A percentile compares a stretch with the other conserved stretches of the same genome.
These are phyloP conservation scores for Gonioctena quinquepunctata DNA, from an alignment of 1,140 invertebrate genomes.

Conservation along the genomic window DNA sequence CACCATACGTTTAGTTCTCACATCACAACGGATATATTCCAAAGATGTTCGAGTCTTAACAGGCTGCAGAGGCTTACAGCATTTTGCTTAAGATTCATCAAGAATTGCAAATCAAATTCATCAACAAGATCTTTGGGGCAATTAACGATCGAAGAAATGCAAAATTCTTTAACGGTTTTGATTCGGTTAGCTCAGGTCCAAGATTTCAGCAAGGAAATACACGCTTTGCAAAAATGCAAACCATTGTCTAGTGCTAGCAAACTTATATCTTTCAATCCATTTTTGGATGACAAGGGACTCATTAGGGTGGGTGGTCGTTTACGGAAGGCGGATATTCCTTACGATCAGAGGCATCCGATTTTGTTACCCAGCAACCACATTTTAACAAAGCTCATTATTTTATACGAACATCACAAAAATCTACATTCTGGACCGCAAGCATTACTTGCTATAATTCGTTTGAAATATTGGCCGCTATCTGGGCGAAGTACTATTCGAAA, in stretches of 20 bases:
- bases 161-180: neutral
- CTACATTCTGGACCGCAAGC: constrained; percentile 43
- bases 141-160: constrained; percentile 17
- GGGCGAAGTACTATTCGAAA: constrained; percentile 21
- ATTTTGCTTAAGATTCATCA: constrained; percentile 20
- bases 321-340: constrained; percentile 14
- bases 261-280: constrained; percentile 45
- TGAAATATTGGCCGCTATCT: constrained; percentile 40
- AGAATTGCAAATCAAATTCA: constrained; percentile 2
- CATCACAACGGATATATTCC: constrained; percentile 5
- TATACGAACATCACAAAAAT: constrained; percentile 34
- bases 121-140: neutral
- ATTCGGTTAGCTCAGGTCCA: constrained; percentile 14
- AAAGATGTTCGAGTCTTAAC: constrained; percentile 9
- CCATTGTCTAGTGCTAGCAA: constrained; percentile 6
- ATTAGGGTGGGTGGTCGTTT: constrained; percentile 53
- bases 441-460: constrained; percentile 30
- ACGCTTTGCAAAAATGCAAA: constrained; percentile 1
- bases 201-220: constrained; percentile 21
- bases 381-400: constrained; percentile 35
- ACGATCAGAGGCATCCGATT: constrained; percentile 30
- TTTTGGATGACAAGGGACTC: constrained; percentile 48
- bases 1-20: neutral
- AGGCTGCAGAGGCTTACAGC: constrained; percentile 21
- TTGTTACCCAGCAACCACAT: constrained; percentile 34